phyloP scores from a whole-genome alignment of 2,797 vertebrate species.

The Enteromius viviparus region DNA sequence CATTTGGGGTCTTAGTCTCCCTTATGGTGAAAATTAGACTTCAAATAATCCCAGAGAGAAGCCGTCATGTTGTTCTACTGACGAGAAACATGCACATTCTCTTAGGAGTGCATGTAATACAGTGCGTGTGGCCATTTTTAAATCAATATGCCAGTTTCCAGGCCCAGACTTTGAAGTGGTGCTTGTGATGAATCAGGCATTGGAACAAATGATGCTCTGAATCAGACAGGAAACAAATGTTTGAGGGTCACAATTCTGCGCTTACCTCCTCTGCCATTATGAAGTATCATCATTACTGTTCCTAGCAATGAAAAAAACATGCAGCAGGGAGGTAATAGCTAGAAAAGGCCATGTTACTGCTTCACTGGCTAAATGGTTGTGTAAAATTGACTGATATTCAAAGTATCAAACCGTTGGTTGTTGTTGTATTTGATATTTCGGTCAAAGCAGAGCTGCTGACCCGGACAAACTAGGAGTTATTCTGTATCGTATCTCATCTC shows the following conservation, averaged over 20 bases:
- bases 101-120: not conserved
- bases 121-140: constrained; percentile 12
- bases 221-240: constrained; percentile 41
- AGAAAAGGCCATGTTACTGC: constrained; percentile 6
- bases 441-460: not conserved
- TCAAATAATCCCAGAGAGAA: constrained; percentile 1
- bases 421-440: constrained; percentile 5
- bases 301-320: constrained; percentile 19
- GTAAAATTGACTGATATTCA: constrained; percentile 7
- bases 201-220: constrained; percentile 33
- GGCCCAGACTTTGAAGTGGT: constrained; percentile 26
- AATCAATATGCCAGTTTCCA: constrained; percentile 23
- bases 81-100: constrained; percentile 2
- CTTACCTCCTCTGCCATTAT: constrained; percentile 36
- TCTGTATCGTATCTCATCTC: not conserved
- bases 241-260: constrained; percentile 23
- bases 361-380: not conserved
- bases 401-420: not conserved
- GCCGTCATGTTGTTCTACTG: not conserved
- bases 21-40: not conserved
- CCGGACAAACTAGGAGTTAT: not conserved
- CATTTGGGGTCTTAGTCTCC: not conserved
- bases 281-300: constrained; percentile 39
- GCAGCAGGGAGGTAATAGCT: constrained; percentile 5
- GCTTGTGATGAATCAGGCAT: constrained; percentile 16